phyloP scores from a whole-genome alignment of 2,797 vertebrate species.

The Hypotaenidia okinawae region DNA sequence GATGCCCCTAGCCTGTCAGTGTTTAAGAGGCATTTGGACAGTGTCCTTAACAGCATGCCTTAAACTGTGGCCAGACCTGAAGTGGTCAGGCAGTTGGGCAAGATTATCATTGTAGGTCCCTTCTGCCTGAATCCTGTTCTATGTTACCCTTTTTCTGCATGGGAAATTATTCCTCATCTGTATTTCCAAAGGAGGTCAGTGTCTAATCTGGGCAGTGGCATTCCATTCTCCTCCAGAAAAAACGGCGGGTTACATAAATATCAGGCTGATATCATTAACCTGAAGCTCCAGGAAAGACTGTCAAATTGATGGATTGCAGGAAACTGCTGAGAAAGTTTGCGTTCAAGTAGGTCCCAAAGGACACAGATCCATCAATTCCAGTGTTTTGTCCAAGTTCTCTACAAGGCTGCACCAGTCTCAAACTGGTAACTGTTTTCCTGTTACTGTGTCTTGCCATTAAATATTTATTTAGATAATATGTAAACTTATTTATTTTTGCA shows the following conservation, averaged over 20 bases:
- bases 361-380: background rate
- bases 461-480: background rate
- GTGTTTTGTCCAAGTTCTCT: background rate
- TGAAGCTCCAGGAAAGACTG: background rate
- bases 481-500: background rate
- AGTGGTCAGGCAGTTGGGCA: background rate
- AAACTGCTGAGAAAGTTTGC: background rate
- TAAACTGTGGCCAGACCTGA: background rate
- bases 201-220: background rate
- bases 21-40: background rate
- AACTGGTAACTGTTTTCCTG: background rate
- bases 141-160: background rate
- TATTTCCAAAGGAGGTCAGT: background rate
- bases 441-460: background rate
- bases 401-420: background rate
- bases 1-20: background rate
- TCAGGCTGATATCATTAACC: background rate
- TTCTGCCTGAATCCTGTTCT: background rate
- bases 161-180: background rate
- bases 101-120: fast-evolving
- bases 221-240: background rate
- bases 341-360: background rate
- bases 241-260: background rate
- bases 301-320: background rate
- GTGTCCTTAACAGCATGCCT: background rate